Evolutionary conservation across 2,888 invertebrate genomes (phyloP), one percentile per base, ranked within the genome.

Genomic region (Drosophila cognata): DNA sequence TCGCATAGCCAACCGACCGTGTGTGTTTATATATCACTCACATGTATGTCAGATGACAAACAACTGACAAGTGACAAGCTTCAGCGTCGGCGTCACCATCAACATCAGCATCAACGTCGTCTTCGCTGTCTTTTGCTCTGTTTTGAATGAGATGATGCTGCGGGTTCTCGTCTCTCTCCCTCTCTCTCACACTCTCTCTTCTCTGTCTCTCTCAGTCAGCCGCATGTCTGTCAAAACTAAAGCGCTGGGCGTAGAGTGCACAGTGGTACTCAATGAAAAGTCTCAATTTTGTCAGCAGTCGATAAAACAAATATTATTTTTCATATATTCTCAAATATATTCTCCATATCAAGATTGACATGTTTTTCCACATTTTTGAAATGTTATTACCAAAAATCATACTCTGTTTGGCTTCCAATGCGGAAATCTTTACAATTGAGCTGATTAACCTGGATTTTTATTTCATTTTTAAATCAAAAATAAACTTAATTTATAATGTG

Each of bases 41-140:
- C 91, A 90, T 91, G 79, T 86, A 89, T 90, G 91, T 90, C 91
- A 90, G 83, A 90, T 91, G 91, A 92, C 92, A 91, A 92, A 91
- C 91, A 91, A 90, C 92, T 91, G 92, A 92, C 91, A 91, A 91
- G 90, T 91, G 91, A 91, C 91, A 91, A 86, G 91, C 89, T 84
- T 91, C 90, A 90, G 81, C 89, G 78, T 79, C 79, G 74, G 71
- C 84, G 73, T 83, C 82, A 61, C 33, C 82, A 63, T 64, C 82
- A 55, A 36, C 72, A 31, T 61, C 66, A 56, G 11, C 81, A 60
- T 68, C 61, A 57, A 51, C 76, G 65, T 75, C 77, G 50, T 51
- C 71, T 68, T 71, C 83, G 59, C 69, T 65, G 82, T 51, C 35
- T 46, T 29, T 6, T 18, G 33, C 48, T 62, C 52, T 31, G 21